A percentile compares a stretch with the other conserved stretches of the same genome.
Evolutionary conservation across 2,888 invertebrate genomes (phyloP).

Genomic region (Athrips mouffetella): DNA sequence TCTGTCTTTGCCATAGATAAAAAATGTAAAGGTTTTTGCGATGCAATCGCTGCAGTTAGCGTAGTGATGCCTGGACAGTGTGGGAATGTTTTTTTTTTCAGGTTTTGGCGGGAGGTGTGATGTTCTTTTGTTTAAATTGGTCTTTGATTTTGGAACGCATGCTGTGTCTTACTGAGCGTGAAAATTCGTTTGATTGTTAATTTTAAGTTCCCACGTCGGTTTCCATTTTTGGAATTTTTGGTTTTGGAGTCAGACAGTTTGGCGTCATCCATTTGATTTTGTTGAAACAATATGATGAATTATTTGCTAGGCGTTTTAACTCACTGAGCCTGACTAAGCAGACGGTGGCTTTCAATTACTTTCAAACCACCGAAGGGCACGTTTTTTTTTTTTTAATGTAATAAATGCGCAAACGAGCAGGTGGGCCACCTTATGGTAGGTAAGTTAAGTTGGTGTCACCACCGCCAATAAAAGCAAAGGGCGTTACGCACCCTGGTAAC

Average conservation of each 20-base stretch:
- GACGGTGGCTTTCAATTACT: no score
- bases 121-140: not conserved
- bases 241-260: not conserved
- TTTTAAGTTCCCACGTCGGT: not conserved
- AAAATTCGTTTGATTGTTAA: not conserved
- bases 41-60: conserved; percentile 46
- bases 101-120: not conserved
- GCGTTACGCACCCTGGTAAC: no score
- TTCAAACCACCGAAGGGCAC: no score
- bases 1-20: not conserved
- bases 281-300: no score
- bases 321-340: no score
- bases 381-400: no score
- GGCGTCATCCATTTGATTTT: no score
- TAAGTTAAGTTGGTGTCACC: no score
- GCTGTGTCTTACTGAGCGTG: conserved; percentile 8
- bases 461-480: no score
- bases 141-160: not conserved
- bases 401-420: no score
- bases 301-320: no score
- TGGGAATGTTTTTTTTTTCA: conserved; percentile 3
- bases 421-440: no score
- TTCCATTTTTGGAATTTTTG: not conserved
- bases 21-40: conserved; percentile 27
- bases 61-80: conserved; percentile 34